Base-by-base conservation (phyloP, 2,888 invertebrate genomes). In the Mythimna pallens region DNA sequence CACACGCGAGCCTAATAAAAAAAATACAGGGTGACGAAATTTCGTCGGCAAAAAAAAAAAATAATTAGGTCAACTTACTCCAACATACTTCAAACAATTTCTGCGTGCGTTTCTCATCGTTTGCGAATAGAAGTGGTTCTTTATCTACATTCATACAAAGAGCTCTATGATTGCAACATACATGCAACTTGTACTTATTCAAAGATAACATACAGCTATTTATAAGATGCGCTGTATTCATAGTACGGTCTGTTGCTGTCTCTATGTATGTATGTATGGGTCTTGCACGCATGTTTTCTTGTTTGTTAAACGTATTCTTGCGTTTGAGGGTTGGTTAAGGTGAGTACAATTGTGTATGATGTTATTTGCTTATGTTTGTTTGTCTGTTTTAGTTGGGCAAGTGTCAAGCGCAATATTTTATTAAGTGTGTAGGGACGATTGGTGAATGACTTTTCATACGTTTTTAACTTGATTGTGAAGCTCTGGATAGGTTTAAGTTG, bases 131-230 rank as follows among this genome's bases (percentile, higher is more conserved):
- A 80, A 87, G 80, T 90, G 87, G 80, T 81, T 67, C 85, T 88
- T 92, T 94, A 94, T 94, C 94, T 92, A 91, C 83, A 90, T 89
- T 64, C 88, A 80, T 88, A 94, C 94, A 94, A 93, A 93, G 93
- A 91, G 88, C 89, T 84, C 90, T 92, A 89, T 92, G 86, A 90
- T 85, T 86, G 86, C 86, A 84, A 82, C 84, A 88, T 84, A 82
- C 90, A 90, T 88, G 86, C 89, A 87, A 84, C 86, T 88, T 82
- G 81, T 87, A 88, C 87, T 83, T 84, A 87, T 83, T 82, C 80
- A 65, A 79, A 91, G 93, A 95, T 94, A 95, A 94, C 89, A 88
- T 47, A 47, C 80, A 81, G 83, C 93, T 95, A 95, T 95, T 96
- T 95, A 95, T 96, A 95, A 93, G 92, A 92, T 85, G 88, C 40